Base-by-base conservation (phyloP, 1,140 invertebrate species). In the Drosophila setifemur region DNA sequence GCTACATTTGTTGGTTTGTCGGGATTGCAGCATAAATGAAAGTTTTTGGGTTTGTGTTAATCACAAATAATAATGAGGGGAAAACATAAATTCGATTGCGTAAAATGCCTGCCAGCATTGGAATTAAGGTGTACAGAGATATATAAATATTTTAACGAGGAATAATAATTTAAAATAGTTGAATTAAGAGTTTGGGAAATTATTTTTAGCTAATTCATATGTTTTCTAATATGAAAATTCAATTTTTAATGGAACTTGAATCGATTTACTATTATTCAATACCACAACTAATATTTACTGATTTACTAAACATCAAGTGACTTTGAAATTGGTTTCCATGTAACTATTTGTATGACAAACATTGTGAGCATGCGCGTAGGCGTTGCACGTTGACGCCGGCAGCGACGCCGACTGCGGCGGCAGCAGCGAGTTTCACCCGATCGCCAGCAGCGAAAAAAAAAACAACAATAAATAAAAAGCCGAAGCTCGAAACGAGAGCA, bases 1-100 rank as follows among this genome's bases (percentile, higher is more conserved):
- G 49, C 40, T 23, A 68, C 43, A 68, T 70, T 52, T 37, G 48
- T 55, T 69, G 63, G 69, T 67, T 67, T 63, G 50, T 21, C 23
- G 40, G 29, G 43, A 72, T 82, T 82, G 73, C 79, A 79, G 60
- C 79, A 78, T 75, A 85, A 85, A 85, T 67, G 79, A 85, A 85
- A 85, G 79, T 85, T 79, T 57, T 50, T 29, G 57, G n/a, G n/a
- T 29, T 69, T 57, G 57, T 73, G 73, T 69, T 63, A 58, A 63
- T 61, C 58, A 67, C 47, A 33, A 60, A 55, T 57, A 75, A 71
- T 70, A 64, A 82, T 72, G 44, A 74, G 75, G 79, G 79, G 79
- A 85, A 82, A 82, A 82, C 69, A 85, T 40, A 57, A n/a, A 58
- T 71, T 52, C 26, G 50, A 57, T 83, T 83, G 74, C 78, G 58